Evolutionary conservation across 2,888 invertebrate genomes (phyloP).

Genomic region (Acronicta leporina): DNA sequence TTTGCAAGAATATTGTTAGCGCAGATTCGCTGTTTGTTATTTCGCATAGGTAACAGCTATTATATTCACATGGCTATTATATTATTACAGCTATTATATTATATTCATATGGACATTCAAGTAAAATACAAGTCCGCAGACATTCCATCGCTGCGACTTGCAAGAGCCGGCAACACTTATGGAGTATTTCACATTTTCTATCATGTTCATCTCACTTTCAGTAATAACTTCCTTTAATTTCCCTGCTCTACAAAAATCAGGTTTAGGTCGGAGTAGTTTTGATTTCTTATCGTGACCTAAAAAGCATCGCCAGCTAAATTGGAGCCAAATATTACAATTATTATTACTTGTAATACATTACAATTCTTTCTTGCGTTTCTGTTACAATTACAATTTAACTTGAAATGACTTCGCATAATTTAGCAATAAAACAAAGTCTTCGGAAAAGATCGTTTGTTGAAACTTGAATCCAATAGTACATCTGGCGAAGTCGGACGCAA

Average conservation of each 20-base stretch:
- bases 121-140: slow-evolving; percentile 43
- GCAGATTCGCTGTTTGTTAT: slow-evolving; percentile 15
- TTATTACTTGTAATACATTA: slow-evolving; percentile 6
- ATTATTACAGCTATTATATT: slow-evolving; percentile 13
- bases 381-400: slow-evolving; percentile 20
- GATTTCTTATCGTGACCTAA: not conserved
- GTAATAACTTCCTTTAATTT: slow-evolving; percentile 63
- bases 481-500: slow-evolving; percentile 70
- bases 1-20: slow-evolving; percentile 8
- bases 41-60: slow-evolving; percentile 9
- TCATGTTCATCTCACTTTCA: slow-evolving; percentile 63
- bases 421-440: slow-evolving; percentile 48
- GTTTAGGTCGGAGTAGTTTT: slow-evolving; percentile 23
- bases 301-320: not conserved
- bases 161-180: slow-evolving; percentile 51
- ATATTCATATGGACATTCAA: slow-evolving; percentile 63
- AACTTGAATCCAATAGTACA: slow-evolving; percentile 51
- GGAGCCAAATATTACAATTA: not conserved
- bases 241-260: slow-evolving; percentile 37
- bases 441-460: slow-evolving; percentile 29
- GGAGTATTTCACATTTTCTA: slow-evolving; percentile 58
- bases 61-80: slow-evolving; percentile 21
- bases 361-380: no score
- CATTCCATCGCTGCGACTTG: slow-evolving; percentile 44
- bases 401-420: slow-evolving; percentile 52